These are phyloP conservation scores for Nomada ferruginata DNA, from an alignment of 2,888 invertebrate species.

Conservation along the genomic window DNA sequence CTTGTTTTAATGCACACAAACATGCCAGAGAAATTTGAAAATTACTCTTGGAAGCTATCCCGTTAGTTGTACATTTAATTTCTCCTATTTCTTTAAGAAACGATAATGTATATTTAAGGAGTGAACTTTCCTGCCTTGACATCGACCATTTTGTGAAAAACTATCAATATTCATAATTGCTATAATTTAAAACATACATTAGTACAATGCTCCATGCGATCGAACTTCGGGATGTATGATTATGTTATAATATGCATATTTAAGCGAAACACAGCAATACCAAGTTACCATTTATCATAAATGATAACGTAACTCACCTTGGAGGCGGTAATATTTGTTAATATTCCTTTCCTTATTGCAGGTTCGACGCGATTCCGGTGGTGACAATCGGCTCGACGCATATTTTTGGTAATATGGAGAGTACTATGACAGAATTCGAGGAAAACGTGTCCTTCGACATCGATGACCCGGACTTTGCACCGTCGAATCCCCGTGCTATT, in stretches of 20 bases:
- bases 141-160: not conserved
- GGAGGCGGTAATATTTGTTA: not conserved
- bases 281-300: not conserved
- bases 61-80: too few species aligned
- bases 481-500: constrained; percentile 63
- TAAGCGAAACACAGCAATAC: not conserved
- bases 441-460: constrained; percentile 81
- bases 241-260: not conserved
- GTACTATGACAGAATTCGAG: constrained; percentile 80
- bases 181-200: not conserved
- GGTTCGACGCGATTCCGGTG: not conserved
- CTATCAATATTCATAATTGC: constrained; percentile 8
- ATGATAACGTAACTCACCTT: not conserved
- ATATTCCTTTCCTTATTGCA: not conserved
- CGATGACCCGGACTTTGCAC: constrained; percentile 82
- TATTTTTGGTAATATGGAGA: constrained; percentile 63
- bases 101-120: too few species aligned
- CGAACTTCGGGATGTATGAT: not conserved
- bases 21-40: too few species aligned
- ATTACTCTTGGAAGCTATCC: too few species aligned
- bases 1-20: too few species aligned
- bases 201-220: not conserved
- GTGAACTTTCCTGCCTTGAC: not conserved
- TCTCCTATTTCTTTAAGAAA: too few species aligned
- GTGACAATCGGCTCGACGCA: not conserved